Evolutionary conservation across 2,797 vertebrate genomes (phyloP).

Genomic region (Apogon hyalosoma): DNA sequence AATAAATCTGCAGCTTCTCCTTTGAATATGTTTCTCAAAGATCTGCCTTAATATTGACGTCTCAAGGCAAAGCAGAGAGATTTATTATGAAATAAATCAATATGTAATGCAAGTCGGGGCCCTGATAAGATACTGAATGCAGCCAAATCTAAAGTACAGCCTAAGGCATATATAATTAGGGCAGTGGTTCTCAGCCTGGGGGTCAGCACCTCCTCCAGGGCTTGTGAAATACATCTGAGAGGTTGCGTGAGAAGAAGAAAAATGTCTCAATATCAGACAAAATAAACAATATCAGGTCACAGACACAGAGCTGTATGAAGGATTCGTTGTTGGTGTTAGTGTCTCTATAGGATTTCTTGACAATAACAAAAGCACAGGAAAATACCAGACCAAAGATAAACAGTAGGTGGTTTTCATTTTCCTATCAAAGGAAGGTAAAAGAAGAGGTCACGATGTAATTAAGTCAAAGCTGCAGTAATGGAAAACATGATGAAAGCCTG

Average conservation of each 20-base stretch:
- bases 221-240: slow-evolving; percentile 15
- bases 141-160: slow-evolving; percentile 46
- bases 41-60: slow-evolving; percentile 33
- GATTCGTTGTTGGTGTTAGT: too few species aligned
- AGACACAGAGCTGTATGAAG: too few species aligned
- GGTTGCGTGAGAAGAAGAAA: neutral
- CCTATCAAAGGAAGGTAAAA: too few species aligned
- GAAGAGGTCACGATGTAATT: too few species aligned
- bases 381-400: too few species aligned
- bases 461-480: too few species aligned
- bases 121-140: slow-evolving; percentile 33
- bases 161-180: slow-evolving; percentile 28
- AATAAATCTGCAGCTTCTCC: slow-evolving; percentile 6
- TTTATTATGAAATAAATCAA: slow-evolving; percentile 48
- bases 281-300: too few species aligned
- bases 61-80: slow-evolving; percentile 35
- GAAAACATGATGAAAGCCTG: too few species aligned
- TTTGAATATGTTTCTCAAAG: slow-evolving; percentile 30
- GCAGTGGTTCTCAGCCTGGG: slow-evolving; percentile 7
- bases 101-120: slow-evolving; percentile 24
- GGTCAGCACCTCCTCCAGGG: neutral
- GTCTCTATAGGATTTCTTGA: too few species aligned
- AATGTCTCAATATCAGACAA: neutral
- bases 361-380: too few species aligned
- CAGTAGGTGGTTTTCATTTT: too few species aligned